These are phyloP conservation scores for Ciconia stormi DNA, from an alignment of 2,113 vertebrate genomes.

Conservation along the genomic window DNA sequence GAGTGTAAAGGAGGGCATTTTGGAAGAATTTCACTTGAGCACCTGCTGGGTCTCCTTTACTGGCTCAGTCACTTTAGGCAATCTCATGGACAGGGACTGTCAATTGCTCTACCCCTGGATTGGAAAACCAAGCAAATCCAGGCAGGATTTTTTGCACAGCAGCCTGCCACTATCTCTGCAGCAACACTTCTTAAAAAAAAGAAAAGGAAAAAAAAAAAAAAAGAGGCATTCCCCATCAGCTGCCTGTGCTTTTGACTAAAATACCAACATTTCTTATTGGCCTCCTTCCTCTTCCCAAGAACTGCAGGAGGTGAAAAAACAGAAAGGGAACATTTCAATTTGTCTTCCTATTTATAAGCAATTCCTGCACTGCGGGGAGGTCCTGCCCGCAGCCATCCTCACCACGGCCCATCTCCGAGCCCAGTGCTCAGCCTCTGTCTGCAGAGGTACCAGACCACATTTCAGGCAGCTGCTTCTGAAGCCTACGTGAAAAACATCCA, in stretches of 20 bases:
- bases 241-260: background rate
- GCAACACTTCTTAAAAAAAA: background rate
- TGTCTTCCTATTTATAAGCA: background rate
- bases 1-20: background rate
- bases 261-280: background rate
- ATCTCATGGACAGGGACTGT: background rate
- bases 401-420: background rate
- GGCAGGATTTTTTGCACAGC: background rate
- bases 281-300: background rate
- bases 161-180: background rate
- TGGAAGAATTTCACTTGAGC: background rate
- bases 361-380: fast-evolving
- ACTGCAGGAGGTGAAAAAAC: background rate
- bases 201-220: background rate
- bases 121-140: background rate
- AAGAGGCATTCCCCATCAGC: background rate
- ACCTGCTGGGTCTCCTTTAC: background rate
- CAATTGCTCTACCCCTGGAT: background rate
- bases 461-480: background rate
- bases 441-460: background rate
- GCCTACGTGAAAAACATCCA: background rate
- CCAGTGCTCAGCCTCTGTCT: background rate
- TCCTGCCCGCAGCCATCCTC: background rate
- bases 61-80: background rate
- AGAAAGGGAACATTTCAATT: background rate